A percentile compares a stretch with the other conserved stretches of the same genome.
These are phyloP conservation scores for Polyodon spathula DNA, from an alignment of 2,113 vertebrate species.

Conservation along the genomic window DNA sequence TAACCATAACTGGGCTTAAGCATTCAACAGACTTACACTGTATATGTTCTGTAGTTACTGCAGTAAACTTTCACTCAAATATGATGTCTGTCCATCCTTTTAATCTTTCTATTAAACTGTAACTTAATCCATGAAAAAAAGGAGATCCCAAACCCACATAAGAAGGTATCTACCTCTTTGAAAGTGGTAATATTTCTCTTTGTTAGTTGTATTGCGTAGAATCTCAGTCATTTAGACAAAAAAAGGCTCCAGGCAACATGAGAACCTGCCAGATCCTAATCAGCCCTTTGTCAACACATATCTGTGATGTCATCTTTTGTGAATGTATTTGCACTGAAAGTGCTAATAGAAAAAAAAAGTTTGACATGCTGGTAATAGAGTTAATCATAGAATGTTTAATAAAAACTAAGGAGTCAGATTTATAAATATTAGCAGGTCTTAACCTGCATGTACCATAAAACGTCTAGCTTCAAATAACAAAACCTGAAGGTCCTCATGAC, in stretches of 20 bases:
- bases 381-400: too few relatives aligned
- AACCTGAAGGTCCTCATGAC: too few relatives aligned
- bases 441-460: too few relatives aligned
- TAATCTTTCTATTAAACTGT: slow-evolving; percentile 32
- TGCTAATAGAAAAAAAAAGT: background rate
- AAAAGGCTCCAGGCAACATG: slow-evolving; percentile 41
- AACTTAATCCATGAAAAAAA: slow-evolving; percentile 34
- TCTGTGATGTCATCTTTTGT: slow-evolving; percentile 42
- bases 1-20: background rate
- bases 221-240: slow-evolving; percentile 31
- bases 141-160: slow-evolving; percentile 29
- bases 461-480: too few relatives aligned
- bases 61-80: slow-evolving; percentile 20
- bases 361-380: too few relatives aligned
- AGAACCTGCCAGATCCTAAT: slow-evolving; percentile 48
- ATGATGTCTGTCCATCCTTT: slow-evolving; percentile 10
- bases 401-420: too few relatives aligned
- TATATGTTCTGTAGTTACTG: background rate
- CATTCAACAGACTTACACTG: background rate
- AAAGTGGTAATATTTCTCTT: slow-evolving; percentile 44
- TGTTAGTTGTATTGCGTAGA: slow-evolving; percentile 34
- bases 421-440: too few relatives aligned
- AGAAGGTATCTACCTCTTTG: slow-evolving; percentile 42
- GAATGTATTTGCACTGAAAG: slow-evolving; percentile 24
- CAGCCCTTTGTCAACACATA: slow-evolving; percentile 37